These are phyloP conservation scores for Diorhabda elongata DNA, from an alignment of 1,140 invertebrate genomes.

Conservation along the genomic window DNA sequence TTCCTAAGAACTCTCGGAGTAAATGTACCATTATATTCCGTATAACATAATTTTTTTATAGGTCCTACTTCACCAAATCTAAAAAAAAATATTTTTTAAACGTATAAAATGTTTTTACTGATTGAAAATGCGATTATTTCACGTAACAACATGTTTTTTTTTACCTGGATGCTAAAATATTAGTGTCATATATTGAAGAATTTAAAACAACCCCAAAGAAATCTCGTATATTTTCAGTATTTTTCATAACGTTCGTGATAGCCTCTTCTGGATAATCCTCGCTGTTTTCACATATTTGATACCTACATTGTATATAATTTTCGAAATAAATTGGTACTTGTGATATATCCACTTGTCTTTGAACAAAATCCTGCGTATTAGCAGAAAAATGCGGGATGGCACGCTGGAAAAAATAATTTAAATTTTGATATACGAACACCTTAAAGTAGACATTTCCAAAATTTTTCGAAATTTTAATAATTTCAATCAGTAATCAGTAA, in stretches of 20 bases:
- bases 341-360: not conserved
- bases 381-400: too few species aligned
- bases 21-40: not conserved
- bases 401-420: too few species aligned
- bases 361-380: too few species aligned
- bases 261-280: not conserved
- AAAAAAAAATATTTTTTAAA: too few species aligned
- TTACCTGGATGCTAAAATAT: not conserved
- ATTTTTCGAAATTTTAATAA: too few species aligned
- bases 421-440: too few species aligned
- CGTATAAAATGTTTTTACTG: not conserved
- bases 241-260: not conserved
- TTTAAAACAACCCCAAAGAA: constrained; percentile 1
- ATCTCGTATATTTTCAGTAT: not conserved
- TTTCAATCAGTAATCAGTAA: too few species aligned
- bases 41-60: not conserved
- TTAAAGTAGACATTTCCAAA: too few species aligned
- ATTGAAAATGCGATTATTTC: not conserved
- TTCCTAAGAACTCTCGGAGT: constrained; percentile 4
- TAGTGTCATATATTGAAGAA: not conserved
- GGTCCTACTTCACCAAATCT: too few species aligned
- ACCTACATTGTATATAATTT: not conserved
- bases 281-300: not conserved
- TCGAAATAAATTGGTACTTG: not conserved
- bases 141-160: not conserved